phyloP scores from a whole-genome alignment of 2,113 vertebrate genomes.

The Boleophthalmus pectinirostris region DNA sequence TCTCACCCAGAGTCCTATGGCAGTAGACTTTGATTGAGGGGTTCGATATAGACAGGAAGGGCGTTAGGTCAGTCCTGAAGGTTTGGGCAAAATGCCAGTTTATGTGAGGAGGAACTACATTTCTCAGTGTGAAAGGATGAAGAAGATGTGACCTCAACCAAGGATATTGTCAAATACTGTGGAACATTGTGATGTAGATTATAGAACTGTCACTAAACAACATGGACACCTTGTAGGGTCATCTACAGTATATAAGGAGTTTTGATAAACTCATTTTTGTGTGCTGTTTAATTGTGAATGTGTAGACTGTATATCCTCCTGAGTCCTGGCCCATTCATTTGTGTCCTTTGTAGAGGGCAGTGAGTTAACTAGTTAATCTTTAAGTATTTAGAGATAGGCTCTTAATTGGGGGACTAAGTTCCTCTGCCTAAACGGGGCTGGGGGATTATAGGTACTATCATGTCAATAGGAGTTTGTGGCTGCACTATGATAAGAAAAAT shows the following conservation, averaged over 20 bases:
- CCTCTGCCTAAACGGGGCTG: too few species aligned
- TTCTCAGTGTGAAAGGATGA: not conserved
- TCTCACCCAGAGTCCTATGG: not conserved
- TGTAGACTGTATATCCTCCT: too few species aligned
- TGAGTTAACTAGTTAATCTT: too few species aligned
- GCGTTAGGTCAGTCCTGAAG: not conserved
- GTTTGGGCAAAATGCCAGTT: not conserved
- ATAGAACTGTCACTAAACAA: not conserved
- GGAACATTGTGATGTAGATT: not conserved
- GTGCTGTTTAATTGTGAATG: not conserved
- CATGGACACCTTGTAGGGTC: not conserved
- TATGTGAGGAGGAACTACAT: not conserved
- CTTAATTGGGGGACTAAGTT: too few species aligned
- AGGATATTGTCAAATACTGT: not conserved
- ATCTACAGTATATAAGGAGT: not conserved
- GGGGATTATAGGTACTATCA: too few species aligned
- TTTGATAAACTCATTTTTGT: not conserved
- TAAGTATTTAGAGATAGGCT: too few species aligned
- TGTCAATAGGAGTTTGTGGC: too few species aligned
- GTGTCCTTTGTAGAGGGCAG: too few species aligned
- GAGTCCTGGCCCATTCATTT: too few species aligned
- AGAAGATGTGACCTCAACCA: not conserved
- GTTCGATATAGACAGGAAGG: not conserved
- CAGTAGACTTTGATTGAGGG: not conserved
- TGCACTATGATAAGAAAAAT: too few species aligned